Evolutionary conservation across 2,113 vertebrate species (phyloP).

Genomic region (Scalopus aquaticus): DNA sequence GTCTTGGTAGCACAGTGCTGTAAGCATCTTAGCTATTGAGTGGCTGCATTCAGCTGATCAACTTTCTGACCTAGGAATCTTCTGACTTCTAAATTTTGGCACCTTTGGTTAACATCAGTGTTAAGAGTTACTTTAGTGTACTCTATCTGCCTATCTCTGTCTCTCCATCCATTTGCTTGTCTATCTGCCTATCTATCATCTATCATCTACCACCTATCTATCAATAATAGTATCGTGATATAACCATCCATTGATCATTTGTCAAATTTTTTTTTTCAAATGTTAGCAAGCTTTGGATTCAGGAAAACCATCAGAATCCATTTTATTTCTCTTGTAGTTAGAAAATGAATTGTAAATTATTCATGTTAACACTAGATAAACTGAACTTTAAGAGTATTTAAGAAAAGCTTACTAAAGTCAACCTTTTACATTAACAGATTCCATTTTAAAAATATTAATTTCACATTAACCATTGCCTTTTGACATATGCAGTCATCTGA

Average conservation of each 20-base stretch:
- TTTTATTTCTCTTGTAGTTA: conserved; percentile 54
- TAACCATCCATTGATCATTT: background rate
- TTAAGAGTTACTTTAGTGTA: background rate
- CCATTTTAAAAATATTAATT: conserved; percentile 64
- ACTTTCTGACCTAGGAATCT: background rate
- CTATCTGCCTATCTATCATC: too few species aligned
- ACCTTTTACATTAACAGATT: conserved; percentile 33
- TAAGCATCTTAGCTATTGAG: background rate
- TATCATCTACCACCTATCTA: too few species aligned
- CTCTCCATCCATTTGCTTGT: too few species aligned
- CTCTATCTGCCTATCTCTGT: background rate
- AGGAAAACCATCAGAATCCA: conserved; percentile 45
- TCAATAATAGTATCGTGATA: background rate
- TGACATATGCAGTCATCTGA: background rate
- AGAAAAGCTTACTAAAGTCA: conserved; percentile 65
- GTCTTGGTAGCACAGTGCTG: background rate
- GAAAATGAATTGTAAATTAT: conserved; percentile 77
- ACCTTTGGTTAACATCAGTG: background rate
- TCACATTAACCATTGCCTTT: conserved; percentile 52
- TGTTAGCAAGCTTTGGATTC: conserved; percentile 24
- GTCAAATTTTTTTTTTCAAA: background rate
- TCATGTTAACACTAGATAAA: conserved; percentile 70
- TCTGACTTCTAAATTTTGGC: background rate
- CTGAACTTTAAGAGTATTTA: conserved; percentile 56
- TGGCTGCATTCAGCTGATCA: background rate